These are phyloP conservation scores for Lepidurus couesii DNA, from an alignment of 1,140 invertebrate species.

Conservation along the genomic window DNA sequence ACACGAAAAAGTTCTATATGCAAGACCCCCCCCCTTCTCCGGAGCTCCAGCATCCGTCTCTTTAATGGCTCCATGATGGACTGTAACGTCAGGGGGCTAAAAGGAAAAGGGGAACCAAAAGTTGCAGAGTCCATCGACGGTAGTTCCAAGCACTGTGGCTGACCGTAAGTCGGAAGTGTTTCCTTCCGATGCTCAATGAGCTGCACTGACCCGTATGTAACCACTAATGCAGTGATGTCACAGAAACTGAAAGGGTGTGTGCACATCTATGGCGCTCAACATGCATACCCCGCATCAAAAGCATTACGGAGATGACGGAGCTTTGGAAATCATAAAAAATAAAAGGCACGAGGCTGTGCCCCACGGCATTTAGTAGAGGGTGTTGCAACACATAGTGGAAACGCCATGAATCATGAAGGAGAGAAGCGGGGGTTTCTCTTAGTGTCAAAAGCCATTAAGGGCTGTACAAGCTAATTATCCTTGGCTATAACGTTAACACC, in stretches of 20 bases:
- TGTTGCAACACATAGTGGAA: not conserved
- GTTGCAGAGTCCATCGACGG: not conserved
- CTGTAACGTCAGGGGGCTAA: constrained; percentile 3
- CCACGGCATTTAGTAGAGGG: not conserved
- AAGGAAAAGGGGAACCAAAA: not conserved
- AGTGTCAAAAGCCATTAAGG: constrained; percentile 22
- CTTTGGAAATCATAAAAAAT: not conserved
- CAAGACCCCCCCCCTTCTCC: not conserved
- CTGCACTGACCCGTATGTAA: constrained; percentile 4
- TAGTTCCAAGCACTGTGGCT: not conserved
- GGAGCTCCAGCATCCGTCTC: constrained; percentile 15
- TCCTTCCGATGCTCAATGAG: constrained; percentile 13
- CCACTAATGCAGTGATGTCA: constrained; percentile 12
- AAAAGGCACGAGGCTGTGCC: not conserved
- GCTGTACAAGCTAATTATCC: constrained; percentile 19
- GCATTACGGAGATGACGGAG: not conserved
- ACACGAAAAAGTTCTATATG: not conserved
- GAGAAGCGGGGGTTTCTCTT: not conserved
- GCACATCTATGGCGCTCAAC: not conserved
- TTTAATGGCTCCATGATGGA: constrained; percentile 19
- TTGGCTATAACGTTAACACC: constrained; percentile 15
- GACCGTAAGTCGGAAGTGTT: constrained; percentile 6
- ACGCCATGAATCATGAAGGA: constrained; percentile 9
- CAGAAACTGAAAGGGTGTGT: not conserved
- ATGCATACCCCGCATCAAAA: not conserved